These are phyloP conservation scores for Silurus lanzhouensis DNA, from an alignment of 2,797 vertebrate genomes.

Conservation along the genomic window DNA sequence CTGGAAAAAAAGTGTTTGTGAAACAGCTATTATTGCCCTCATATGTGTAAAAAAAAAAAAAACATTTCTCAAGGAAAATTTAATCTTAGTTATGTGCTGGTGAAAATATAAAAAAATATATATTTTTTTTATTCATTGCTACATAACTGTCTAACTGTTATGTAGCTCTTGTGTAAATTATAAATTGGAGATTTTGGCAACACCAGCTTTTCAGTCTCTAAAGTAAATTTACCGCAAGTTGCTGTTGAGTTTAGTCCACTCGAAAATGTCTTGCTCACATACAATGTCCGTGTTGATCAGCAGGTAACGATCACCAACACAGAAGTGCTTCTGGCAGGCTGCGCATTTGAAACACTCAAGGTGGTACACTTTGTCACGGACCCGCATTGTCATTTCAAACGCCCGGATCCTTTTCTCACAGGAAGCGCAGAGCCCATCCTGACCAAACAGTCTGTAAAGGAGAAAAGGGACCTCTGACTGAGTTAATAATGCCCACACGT, in stretches of 20 bases:
- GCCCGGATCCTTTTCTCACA: conserved; percentile 97
- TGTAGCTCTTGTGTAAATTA: conserved; percentile 3
- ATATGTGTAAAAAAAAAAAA: neutral
- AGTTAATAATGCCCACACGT: neutral
- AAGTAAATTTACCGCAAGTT: conserved; percentile 67
- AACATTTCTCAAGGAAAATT: neutral
- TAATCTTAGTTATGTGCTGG: conserved; percentile 23
- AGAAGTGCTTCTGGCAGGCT: conserved; percentile 98
- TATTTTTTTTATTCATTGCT: neutral
- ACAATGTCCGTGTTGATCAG: conserved; percentile 99
- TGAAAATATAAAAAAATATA: neutral
- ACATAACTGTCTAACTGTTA: neutral
- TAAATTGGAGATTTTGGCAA: conserved; percentile 10
- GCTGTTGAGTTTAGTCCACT: conserved; percentile 96
- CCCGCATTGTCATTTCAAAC: conserved; percentile 99
- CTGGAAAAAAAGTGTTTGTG: neutral
- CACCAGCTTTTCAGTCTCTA: neutral
- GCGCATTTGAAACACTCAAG: conserved; percentile 99
- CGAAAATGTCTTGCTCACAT: conserved; percentile 98
- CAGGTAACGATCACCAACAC: conserved; percentile 96
- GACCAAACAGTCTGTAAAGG: conserved; percentile 88
- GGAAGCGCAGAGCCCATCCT: conserved; percentile 94
- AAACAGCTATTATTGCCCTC: conserved; percentile 31
- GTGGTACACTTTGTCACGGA: conserved; percentile 98
- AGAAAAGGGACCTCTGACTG: neutral